Percentiles rank a stretch among this genome's conserved stretches.
These are phyloP conservation scores for Mechanitis mazaeus DNA, from an alignment of 2,888 invertebrate species.

Conservation along the genomic window DNA sequence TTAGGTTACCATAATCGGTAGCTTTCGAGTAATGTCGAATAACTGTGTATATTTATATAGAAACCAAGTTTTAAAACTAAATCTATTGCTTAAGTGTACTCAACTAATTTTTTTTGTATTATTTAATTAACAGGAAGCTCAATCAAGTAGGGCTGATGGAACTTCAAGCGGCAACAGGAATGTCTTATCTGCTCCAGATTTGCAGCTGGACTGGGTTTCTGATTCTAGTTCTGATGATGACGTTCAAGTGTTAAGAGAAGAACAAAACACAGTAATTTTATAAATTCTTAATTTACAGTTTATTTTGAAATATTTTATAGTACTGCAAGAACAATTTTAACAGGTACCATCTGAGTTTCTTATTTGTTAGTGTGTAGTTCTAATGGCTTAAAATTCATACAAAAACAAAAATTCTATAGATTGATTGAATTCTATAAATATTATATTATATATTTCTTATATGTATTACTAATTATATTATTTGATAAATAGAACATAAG, in stretches of 20 bases:
- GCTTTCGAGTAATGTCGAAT: too few species aligned
- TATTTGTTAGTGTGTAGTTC: too few species aligned
- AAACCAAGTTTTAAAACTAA: not conserved
- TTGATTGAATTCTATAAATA: too few species aligned
- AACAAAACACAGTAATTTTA: slow-evolving; percentile 41
- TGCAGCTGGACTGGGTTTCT: slow-evolving; percentile 86
- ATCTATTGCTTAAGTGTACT: not conserved
- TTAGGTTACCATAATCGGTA: too few species aligned
- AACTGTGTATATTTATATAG: too few species aligned
- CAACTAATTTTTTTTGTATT: not conserved
- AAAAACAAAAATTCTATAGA: too few species aligned
- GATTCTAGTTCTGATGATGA: slow-evolving; percentile 80
- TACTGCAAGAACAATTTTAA: too few species aligned
- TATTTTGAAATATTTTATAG: not conserved
- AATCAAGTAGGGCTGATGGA: slow-evolving; percentile 31
- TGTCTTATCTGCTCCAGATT: slow-evolving; percentile 81
- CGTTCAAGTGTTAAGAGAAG: slow-evolving; percentile 70
- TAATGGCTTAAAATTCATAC: too few species aligned
- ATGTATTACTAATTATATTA: too few species aligned
- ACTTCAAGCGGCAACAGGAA: slow-evolving; percentile 33
- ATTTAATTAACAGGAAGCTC: slow-evolving; percentile 35
- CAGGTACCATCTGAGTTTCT: too few species aligned
- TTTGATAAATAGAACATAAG: too few species aligned
- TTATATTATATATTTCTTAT: too few species aligned
- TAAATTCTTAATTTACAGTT: not conserved